Conservation (phyloP, 2,113 vertebrate species). For the Grantiella picta region DNA sequence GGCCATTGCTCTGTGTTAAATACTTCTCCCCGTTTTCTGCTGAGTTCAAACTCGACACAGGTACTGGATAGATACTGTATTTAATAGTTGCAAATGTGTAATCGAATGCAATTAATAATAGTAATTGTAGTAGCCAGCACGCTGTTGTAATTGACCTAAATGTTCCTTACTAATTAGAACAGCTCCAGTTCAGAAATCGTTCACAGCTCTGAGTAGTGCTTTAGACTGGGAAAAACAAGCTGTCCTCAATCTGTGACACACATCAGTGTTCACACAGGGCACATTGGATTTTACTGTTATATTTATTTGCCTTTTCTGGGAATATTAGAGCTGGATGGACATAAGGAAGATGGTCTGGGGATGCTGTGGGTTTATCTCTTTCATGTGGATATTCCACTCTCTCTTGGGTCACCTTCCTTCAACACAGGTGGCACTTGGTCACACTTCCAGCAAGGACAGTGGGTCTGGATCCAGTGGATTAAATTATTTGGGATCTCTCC, state of each 20-base stretch:
- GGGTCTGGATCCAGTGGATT: background rate
- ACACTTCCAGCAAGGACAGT: background rate
- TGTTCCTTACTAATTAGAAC: slow-evolving; percentile 22
- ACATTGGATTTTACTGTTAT: rapidly evolving
- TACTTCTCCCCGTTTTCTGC: background rate
- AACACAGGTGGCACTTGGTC: background rate
- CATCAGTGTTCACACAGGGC: background rate
- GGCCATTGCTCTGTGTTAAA: background rate
- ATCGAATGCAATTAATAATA: slow-evolving; percentile 43
- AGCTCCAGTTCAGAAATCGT: background rate
- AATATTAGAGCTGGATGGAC: background rate
- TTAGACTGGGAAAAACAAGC: background rate
- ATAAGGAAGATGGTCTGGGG: background rate
- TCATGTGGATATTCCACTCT: background rate
- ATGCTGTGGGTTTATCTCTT: background rate
- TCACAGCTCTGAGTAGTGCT: background rate
- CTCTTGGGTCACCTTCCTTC: background rate
- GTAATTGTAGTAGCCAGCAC: background rate
- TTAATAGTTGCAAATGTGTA: slow-evolving; percentile 21
- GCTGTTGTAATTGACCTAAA: slow-evolving; percentile 26
- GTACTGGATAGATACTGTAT: background rate
- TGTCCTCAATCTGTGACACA: background rate
- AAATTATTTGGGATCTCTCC: background rate
- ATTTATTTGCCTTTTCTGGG: background rate
- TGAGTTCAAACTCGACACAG: background rate